These are phyloP conservation scores for Teleiodes luculella DNA, from an alignment of 2,888 invertebrate genomes.

Conservation along the genomic window DNA sequence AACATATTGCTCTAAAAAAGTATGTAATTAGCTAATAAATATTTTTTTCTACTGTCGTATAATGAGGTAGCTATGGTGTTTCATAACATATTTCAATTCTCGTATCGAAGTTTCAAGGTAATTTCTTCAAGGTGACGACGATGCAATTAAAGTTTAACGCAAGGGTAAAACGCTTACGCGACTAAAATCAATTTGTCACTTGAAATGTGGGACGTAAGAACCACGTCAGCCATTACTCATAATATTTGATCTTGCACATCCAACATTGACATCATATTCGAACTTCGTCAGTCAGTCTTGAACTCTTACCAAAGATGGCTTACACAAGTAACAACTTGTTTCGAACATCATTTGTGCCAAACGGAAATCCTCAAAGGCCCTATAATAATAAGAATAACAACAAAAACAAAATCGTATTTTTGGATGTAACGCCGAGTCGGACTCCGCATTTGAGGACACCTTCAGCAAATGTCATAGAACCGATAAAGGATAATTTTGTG, in stretches of 20 bases:
- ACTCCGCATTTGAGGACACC: constrained; percentile 46
- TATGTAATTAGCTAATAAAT: too few relatives aligned
- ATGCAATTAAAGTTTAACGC: constrained; percentile 53
- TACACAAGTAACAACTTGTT: not conserved
- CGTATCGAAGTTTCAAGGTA: too few relatives aligned
- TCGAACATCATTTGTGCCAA: not conserved
- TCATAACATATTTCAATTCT: not conserved
- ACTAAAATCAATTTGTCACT: too few relatives aligned
- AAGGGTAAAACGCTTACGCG: not conserved
- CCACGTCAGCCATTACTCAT: too few relatives aligned
- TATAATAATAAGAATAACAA: constrained; percentile 28
- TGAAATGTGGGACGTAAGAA: too few relatives aligned
- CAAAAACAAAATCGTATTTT: constrained; percentile 54
- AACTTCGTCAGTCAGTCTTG: too few relatives aligned
- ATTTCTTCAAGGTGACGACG: too few relatives aligned
- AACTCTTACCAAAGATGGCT: not conserved
- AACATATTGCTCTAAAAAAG: too few relatives aligned
- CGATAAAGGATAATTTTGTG: constrained; percentile 54
- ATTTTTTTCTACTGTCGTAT: not conserved
- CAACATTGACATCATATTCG: too few relatives aligned
- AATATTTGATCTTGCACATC: too few relatives aligned
- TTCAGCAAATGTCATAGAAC: constrained; percentile 50
- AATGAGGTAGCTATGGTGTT: not conserved
- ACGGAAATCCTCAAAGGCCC: not conserved
- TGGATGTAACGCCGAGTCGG: constrained; percentile 61